Base-by-base conservation (phyloP, 1,140 invertebrate genomes). In the Drosophila truncata region DNA sequence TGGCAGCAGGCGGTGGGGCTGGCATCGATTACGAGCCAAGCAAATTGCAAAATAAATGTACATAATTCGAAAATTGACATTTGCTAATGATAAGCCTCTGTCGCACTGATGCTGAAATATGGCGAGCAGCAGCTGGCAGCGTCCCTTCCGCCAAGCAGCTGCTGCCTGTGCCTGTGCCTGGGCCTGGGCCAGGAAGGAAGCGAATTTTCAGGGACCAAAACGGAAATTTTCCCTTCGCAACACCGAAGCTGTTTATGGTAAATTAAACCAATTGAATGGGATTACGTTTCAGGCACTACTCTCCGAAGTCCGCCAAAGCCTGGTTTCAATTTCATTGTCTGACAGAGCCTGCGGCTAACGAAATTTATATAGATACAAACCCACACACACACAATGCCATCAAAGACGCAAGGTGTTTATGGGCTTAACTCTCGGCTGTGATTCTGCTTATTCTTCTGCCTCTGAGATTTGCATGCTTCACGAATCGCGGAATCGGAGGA, bases 241-340 rank as follows among this genome's bases (percentile, higher is more conserved):
- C 60, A 75, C 59, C 78, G 80, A 62, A 75, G 84, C 85, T 90
- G 87, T 88, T 88, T 88, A 88, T 84, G 84, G 72, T 83, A 90
- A 88, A 88, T 88, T 88, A 90, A 88, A 84, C 84, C 84, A 88
- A 90, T 88, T 90, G 84, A 84, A 78, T 76, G 81, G 70, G 80
- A 84, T 87, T 87, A 81, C 69, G 73, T 65, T 64, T 42, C 13
- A 41, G 69, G 41, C 63, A 59, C 60, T 57, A 67, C 39, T 42
- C 29, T 44, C 35, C 60, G n/a, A 23, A 47, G 16, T 27, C 57
- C 46, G 47, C 46, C 42, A 23, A 54, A 44, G 57, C 73, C 74
- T 54, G 83, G 80, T 87, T 73, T 79, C 78, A 80, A 88, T 87
- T 87, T 83, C 72, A 87, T 83, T 87, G 75, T 60, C 80, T 71